A percentile compares a stretch with the other conserved stretches of the same genome.
phyloP scores from a whole-genome alignment of 2,888 invertebrate species.

The Dorcus parallelipipedus region DNA sequence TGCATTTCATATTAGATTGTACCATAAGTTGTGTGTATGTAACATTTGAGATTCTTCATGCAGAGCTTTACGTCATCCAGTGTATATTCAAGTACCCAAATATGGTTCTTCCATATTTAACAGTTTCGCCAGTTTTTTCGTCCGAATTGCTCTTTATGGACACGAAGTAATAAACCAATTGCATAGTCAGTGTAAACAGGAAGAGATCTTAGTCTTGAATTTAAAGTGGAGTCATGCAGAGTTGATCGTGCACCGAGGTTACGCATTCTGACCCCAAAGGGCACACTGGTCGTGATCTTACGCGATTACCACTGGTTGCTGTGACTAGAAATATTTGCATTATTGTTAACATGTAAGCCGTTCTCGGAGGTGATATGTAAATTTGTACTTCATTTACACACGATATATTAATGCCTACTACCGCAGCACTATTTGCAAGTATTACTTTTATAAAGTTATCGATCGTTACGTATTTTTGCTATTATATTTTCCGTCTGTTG shows the following conservation, averaged over 20 bases:
- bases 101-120: no score
- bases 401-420: not conserved
- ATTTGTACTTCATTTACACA: not conserved
- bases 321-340: slow-evolving; percentile 8
- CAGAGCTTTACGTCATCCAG: no score
- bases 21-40: no score
- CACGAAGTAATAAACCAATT: slow-evolving; percentile 12
- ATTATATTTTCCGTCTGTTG: no score
- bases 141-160: not conserved
- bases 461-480: no score
- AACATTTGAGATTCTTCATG: no score
- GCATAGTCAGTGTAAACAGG: slow-evolving; percentile 9
- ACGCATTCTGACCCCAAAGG: slow-evolving; percentile 25
- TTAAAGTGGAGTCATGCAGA: slow-evolving; percentile 26
- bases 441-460: no score
- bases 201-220: slow-evolving; percentile 18
- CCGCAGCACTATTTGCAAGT: not conserved
- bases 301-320: slow-evolving; percentile 11
- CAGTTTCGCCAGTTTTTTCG: no score
- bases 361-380: not conserved
- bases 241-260: slow-evolving; percentile 26
- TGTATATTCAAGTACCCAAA: no score
- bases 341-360: slow-evolving; percentile 3
- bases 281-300: slow-evolving; percentile 10
- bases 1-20: no score